phyloP scores from a whole-genome alignment of 2,797 vertebrate genomes.

The Glyptemys insculpta region DNA sequence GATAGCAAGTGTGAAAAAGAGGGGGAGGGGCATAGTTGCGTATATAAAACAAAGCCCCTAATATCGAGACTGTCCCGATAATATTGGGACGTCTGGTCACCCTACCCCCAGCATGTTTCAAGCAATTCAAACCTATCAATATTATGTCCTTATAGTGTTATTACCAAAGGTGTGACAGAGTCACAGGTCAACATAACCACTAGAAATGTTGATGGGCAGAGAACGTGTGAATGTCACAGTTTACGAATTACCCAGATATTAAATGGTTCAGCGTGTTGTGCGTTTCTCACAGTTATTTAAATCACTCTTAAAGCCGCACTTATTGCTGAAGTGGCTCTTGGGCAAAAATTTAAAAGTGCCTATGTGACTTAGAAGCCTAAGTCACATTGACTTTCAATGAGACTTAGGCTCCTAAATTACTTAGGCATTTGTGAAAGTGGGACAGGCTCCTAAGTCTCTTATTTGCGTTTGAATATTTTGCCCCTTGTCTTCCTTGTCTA shows the following conservation, averaged over 20 bases:
- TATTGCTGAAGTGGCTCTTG: not conserved
- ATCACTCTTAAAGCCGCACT: not conserved
- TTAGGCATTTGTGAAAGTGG: conserved; percentile 6
- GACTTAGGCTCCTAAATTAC: not conserved
- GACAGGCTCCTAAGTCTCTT: not conserved
- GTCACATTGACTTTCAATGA: not conserved
- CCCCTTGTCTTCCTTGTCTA: not conserved
- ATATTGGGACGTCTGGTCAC: not conserved
- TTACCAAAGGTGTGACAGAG: not conserved
- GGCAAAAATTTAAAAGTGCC: not conserved
- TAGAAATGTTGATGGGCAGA: not conserved
- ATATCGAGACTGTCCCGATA: no score
- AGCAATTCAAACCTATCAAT: not conserved
- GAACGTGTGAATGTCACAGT: not conserved
- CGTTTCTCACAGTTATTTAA: not conserved
- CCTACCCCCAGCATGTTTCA: not conserved
- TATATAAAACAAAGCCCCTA: not conserved
- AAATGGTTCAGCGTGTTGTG: not conserved
- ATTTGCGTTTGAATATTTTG: not conserved
- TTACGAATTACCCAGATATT: not conserved
- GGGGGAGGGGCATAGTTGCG: not conserved
- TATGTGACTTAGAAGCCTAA: not conserved
- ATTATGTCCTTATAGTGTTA: not conserved
- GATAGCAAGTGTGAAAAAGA: not conserved
- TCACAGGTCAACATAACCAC: not conserved